Conservation (phyloP, 2,797 vertebrate species). For the Acanthopagrus latus region DNA sequence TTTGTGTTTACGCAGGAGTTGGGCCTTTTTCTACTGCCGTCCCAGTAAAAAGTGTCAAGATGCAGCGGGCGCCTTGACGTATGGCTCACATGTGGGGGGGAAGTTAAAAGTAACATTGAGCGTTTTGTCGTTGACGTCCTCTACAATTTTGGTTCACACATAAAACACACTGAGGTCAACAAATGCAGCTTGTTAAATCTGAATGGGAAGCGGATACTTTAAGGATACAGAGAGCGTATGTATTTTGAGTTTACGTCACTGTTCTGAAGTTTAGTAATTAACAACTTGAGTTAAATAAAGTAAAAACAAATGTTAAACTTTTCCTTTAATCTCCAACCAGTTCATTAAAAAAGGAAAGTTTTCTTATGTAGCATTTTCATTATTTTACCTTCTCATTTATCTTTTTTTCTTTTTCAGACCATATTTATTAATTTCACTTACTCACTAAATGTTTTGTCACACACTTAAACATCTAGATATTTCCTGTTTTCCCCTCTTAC, state of each 20-base stretch:
- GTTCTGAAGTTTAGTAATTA: background rate
- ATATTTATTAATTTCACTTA: background rate
- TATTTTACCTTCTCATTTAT: background rate
- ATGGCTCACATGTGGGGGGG: slow-evolving; percentile 58
- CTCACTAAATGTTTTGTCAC: background rate
- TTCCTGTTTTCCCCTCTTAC: background rate
- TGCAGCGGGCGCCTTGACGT: slow-evolving; percentile 49
- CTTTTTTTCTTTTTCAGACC: no score
- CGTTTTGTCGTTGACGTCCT: slow-evolving; percentile 30
- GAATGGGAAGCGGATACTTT: slow-evolving; percentile 2
- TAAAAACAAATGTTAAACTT: background rate
- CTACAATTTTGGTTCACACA: slow-evolving; percentile 54
- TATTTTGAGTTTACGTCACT: background rate
- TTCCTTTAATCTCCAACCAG: background rate
- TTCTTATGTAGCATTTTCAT: background rate
- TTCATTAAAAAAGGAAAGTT: background rate
- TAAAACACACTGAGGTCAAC: slow-evolving; percentile 56
- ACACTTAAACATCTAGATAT: background rate
- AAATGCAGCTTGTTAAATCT: slow-evolving; percentile 32
- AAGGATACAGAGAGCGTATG: slow-evolving; percentile 1
- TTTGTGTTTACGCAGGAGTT: slow-evolving; percentile 69
- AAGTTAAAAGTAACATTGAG: slow-evolving; percentile 45
- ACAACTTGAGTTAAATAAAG: no score
- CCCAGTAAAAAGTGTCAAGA: slow-evolving; percentile 68
- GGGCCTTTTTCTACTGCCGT: slow-evolving; percentile 47